These are phyloP conservation scores for Meleagris gallopavo DNA, from an alignment of 2,113 vertebrate genomes.

Conservation along the genomic window DNA sequence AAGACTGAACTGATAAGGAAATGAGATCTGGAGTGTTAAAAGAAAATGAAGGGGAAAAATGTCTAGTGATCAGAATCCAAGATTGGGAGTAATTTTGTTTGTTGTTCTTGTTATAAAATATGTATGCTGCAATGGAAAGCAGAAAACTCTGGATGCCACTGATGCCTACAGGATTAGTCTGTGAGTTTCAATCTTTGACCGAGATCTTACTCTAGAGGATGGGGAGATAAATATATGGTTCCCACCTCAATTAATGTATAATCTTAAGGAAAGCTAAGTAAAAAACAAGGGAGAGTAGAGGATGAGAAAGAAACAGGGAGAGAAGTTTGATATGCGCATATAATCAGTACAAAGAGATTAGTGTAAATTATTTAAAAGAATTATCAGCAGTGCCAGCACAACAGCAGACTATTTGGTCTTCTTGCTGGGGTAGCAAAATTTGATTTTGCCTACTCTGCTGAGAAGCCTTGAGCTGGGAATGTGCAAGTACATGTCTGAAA, in stretches of 20 bases:
- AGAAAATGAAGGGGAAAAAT: conserved; percentile 64
- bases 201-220: not conserved
- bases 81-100: conserved; percentile 4
- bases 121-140: not conserved
- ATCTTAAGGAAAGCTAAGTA: not conserved
- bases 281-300: fast-evolving
- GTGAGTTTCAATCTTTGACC: not conserved
- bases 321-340: not conserved
- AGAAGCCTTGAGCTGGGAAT: conserved; percentile 37
- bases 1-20: conserved; percentile 43
- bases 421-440: conserved; percentile 28
- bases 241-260: not conserved
- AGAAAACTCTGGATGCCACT: not conserved
- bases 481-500: conserved; percentile 43
- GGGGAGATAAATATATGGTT: not conserved
- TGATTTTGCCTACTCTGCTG: conserved; percentile 53
- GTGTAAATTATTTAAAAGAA: not conserved
- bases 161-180: not conserved
- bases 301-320: fast-evolving
- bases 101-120: not conserved
- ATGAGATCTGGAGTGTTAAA: conserved; percentile 46
- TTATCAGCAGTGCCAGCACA: not conserved
- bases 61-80: conserved; percentile 12
- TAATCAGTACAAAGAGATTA: not conserved
- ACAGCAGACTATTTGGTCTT: not conserved